Base-by-base conservation (phyloP, 2,113 vertebrate species). In the Aramus guarauna region DNA sequence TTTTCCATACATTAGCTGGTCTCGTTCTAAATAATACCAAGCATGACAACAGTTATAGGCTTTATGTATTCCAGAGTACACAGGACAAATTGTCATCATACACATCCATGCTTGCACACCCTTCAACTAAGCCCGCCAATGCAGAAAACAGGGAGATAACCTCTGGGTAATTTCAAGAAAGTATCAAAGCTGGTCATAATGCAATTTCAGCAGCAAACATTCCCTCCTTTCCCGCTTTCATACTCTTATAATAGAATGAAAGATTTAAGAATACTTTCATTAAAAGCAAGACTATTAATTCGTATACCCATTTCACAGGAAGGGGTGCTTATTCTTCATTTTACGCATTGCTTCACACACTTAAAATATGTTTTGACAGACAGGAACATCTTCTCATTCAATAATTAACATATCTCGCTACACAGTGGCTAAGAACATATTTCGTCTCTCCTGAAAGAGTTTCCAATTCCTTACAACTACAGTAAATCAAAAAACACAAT, bases 21-120 rank as follows among this genome's bases (percentile, higher is more conserved):
- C 62, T 36, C 4, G 0, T 8, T 62, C 48, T 5, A 55, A 14
- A 29, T 17, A 39, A 17, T 8, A 2, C 26, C 0, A 17, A 62
- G 43, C 73, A 18, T 1, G n/a, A 45, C 32, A n/a, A 26, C 2
- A 29, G 59, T 21, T 69, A 12, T 0, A 9, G 67, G 39, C 0
- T 59, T 63, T 19, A 20, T 9, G 34, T 21, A 55, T 27, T 22
- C 52, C 18, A 6, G 12, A 62, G 43, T 2, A 47, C 41, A 29
- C 8, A 32, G 14, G 62, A 5, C 37, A 52, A 77, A 12, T 3
- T 4, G 24, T 11, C 71, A 36, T 36, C 30, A 73, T 2, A 37
- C 41, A 39, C 45, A 29, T 29, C 55, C 69, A 11, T 4, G 19
- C 37, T 6, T 18, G 30, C 19, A 48, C 24, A 20, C 41, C 41